Conservation (phyloP, 2,113 vertebrate genomes). For the Catharus fuscescens region DNA sequence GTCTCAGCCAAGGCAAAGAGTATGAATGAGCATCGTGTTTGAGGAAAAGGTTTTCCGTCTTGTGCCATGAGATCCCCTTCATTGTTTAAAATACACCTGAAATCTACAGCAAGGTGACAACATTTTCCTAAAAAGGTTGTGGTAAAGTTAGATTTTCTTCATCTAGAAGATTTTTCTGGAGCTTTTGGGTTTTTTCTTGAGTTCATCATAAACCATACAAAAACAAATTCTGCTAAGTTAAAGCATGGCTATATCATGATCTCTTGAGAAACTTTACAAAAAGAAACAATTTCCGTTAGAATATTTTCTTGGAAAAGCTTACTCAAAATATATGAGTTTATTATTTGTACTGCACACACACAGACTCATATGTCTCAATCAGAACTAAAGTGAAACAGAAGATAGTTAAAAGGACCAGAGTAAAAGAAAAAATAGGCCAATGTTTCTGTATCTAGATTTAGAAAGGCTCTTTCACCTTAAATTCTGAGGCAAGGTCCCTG, state of each 20-base stretch:
- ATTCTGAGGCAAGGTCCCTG: neutral
- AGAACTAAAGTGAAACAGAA: neutral
- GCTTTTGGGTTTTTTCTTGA: neutral
- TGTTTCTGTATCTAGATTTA: neutral
- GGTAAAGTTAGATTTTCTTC: neutral
- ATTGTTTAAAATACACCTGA: neutral
- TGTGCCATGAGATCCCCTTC: neutral
- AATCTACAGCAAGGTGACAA: neutral
- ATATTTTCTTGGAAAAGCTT: neutral
- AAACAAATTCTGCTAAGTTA: neutral
- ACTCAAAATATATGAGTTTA: neutral
- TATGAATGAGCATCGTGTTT: neutral
- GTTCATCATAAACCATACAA: neutral
- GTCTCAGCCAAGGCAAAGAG: neutral
- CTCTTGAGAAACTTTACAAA: neutral
- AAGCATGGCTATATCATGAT: neutral
- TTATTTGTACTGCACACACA: neutral
- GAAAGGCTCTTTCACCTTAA: neutral
- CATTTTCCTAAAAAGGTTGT: neutral
- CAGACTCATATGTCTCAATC: neutral
- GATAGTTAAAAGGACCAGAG: neutral
- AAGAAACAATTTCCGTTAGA: neutral
- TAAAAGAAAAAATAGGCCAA: neutral
- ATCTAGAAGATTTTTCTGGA: neutral
- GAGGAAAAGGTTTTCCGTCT: neutral